Base-by-base conservation (phyloP, 2,888 invertebrate genomes). In the Ophion costatus region DNA sequence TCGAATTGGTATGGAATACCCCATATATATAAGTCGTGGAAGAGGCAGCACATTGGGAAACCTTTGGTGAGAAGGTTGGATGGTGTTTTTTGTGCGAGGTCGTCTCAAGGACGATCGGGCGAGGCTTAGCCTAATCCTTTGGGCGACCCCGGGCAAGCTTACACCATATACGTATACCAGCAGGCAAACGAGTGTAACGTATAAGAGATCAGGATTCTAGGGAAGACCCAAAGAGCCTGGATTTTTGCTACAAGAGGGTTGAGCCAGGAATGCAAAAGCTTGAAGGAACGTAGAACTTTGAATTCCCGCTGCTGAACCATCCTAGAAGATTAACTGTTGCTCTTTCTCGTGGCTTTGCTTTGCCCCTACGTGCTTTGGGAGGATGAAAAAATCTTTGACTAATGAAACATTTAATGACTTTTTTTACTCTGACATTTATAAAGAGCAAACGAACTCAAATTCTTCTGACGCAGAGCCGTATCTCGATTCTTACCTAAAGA, bases 51-150 rank as follows among this genome's bases (percentile, higher is more conserved):
- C 63, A 77, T 56, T 20, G 69, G 45, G 71, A 64, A 83, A 75
- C 73, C 33, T 66, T 64, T 71, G 56, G 56, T 51, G 74, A 24
- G 67, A 56, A 64, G 33, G 74, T 61, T 42, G 67, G 57, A 75
- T 79, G 61, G 59, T 63, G 64, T 63, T 83, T 88, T 88, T 89
- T 84, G 84, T 85, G 67, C 81, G 80, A 78, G 81, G 61, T 86
- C 88, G 81, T 85, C 84, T 83, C 80, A 86, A 84, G 87, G 86
- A 80, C 89, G 88, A 89, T 88, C 88, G 83, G 51, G 69, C 77
- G 63, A 33, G 75, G 90, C 87, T 89, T 89, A 87, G 83, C 85
- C 88, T 88, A 89, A 90, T 89, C 89, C 89, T 73, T 75, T 61
- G 42, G 51, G 75, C 64, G 83, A 83, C 75, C 75, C 71, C 73